Base-by-base conservation (phyloP, 1,140 invertebrate species). In the Nephila pilipes region DNA sequence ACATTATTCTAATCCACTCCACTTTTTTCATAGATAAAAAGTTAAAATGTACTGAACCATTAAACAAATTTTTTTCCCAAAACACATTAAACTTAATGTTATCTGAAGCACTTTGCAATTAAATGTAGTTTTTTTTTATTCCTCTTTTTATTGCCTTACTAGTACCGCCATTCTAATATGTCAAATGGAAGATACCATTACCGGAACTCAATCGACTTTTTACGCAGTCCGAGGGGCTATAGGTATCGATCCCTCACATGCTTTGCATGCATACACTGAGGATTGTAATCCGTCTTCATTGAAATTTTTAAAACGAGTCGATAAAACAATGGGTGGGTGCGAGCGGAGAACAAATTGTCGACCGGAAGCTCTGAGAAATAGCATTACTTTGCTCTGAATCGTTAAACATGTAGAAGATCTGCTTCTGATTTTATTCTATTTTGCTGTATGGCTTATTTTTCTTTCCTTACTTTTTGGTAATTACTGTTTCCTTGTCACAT, bases 231-330 rank as follows among this genome's bases (percentile, higher is more conserved):
- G 22, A 5, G 54, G 54, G 46, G 46, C 4, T 25, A 54, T 25
- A 22, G 25, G 54, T 55, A 83, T 83, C 81, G 81, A 83, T 83
- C 38, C 8, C n/a, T 38, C 22, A 18, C 69, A 10, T 55, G 54
- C 81, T 83, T 54, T 54, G 81, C 54, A 83, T 55, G 81, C n/a
- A 38, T 6, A 79, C 58, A 10, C 46, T 46, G 46, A 46, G 12
- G 16, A 29, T 18, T 16, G 32, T 75, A 54, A 83, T 83, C 46
- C 25, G 25, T 83, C 81, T 83, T 83, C 46, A 83, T 83, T 83
- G 81, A 83, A 55, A 83, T 22, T 83, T 83, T 54, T 83, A 83
- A 83, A 83, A 55, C 81, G 16, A 83, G 81, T 83, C 81, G 46
- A 83, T 83, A 83, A 83, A 83, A 83, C 81, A 55, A 57, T 22